Evolutionary conservation across 2,888 invertebrate genomes (phyloP).

Genomic region (Lepetodrilus schrolli): DNA sequence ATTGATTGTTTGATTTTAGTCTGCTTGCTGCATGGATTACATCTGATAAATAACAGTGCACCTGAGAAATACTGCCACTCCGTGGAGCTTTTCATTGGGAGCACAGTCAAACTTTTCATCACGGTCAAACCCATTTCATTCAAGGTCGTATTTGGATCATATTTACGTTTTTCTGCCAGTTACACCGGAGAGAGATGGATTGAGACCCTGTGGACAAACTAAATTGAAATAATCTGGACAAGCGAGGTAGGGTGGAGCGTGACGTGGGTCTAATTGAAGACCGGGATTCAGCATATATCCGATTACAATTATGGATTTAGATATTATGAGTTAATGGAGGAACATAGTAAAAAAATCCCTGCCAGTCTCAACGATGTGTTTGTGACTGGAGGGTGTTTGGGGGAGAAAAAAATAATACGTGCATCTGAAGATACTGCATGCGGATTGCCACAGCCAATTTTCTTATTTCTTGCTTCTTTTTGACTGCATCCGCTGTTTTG

Average conservation of each 20-base stretch:
- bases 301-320: conserved; percentile 31
- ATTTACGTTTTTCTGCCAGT: conserved; percentile 13
- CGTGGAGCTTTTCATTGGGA: neutral
- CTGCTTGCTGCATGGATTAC: neutral
- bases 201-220: neutral
- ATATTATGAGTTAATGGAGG: conserved; percentile 28
- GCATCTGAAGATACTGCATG: no score
- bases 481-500: neutral
- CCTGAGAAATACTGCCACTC: neutral
- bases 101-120: neutral
- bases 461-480: neutral
- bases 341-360: conserved; percentile 6
- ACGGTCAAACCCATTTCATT: neutral
- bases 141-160: neutral
- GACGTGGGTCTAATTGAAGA: conserved; percentile 15
- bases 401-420: no score
- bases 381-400: neutral
- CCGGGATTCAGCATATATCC: conserved; percentile 23
- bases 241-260: neutral
- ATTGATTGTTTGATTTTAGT: conserved; percentile 28
- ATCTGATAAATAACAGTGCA: neutral
- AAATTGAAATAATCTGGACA: conserved; percentile 6
- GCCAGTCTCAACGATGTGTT: no score
- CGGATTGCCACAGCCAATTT: no score
- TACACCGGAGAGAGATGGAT: neutral